Evolutionary conservation across 2,888 invertebrate genomes (phyloP).

Genomic region (Diploptera punctata): DNA sequence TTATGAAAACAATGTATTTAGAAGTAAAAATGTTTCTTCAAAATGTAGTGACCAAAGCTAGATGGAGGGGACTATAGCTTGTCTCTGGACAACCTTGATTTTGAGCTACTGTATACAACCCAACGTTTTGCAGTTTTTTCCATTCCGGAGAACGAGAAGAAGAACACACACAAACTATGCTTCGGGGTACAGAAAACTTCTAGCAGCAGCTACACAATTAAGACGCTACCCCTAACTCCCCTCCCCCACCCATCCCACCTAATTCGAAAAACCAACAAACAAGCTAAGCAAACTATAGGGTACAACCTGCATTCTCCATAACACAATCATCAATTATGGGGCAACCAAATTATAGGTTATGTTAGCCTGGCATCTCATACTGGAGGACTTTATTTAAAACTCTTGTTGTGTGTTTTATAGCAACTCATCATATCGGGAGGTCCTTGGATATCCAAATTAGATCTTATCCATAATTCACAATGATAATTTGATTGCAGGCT

Average conservation of each 20-base stretch:
- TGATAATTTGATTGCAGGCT: too few species aligned
- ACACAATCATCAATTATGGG: conserved; percentile 25
- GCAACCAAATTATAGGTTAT: conserved; percentile 23
- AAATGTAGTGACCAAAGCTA: too few species aligned
- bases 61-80: too few species aligned
- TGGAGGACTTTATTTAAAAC: conserved; percentile 12
- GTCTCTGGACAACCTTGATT: too few species aligned
- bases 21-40: too few species aligned
- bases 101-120: neutral
- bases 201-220: conserved; percentile 11
- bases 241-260: neutral
- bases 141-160: neutral
- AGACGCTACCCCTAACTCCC: neutral
- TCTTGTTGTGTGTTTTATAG: neutral
- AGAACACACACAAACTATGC: conserved; percentile 17
- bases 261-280: conserved; percentile 31
- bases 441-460: neutral
- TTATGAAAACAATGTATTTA: too few species aligned
- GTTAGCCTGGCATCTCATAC: conserved; percentile 3
- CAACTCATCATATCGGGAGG: neutral
- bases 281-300: conserved; percentile 18
- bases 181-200: neutral
- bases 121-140: conserved; percentile 4
- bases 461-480: too few species aligned
- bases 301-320: conserved; percentile 6